A percentile compares a stretch with the other conserved stretches of the same genome.
phyloP scores from a whole-genome alignment of 2,797 vertebrate species.

The Allobates femoralis region DNA sequence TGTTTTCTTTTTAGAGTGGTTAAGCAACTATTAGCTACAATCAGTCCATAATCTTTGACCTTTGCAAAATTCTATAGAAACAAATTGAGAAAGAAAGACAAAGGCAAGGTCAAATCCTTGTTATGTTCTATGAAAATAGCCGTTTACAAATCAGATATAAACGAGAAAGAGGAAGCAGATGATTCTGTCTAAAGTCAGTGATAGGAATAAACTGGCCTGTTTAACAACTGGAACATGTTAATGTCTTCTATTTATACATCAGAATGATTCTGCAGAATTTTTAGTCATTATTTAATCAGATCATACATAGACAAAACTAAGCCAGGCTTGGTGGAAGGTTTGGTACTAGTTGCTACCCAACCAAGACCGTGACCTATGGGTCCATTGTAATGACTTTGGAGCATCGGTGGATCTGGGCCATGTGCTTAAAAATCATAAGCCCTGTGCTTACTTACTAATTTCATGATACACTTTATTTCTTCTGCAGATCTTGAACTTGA shows the following conservation, averaged over 20 bases:
- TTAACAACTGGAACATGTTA: background rate
- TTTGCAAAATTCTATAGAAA: background rate
- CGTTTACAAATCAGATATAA: background rate
- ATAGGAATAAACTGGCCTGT: background rate
- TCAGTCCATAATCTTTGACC: background rate
- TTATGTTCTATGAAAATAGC: background rate
- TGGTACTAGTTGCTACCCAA: background rate
- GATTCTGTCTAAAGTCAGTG: background rate
- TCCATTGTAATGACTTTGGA: background rate
- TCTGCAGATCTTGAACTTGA: background rate
- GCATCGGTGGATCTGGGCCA: background rate
- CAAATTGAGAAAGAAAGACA: slow-evolving; percentile 3
- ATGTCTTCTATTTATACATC: background rate
- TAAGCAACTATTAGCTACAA: background rate
- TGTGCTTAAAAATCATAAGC: background rate
- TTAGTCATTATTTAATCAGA: background rate
- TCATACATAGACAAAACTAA: background rate
- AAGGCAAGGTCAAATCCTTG: background rate
- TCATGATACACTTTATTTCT: background rate
- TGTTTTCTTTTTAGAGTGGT: too few species aligned
- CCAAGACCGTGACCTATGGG: background rate
- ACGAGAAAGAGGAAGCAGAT: background rate
- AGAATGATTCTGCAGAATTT: background rate
- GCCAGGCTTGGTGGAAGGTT: background rate
- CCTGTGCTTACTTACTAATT: too few species aligned